These are phyloP conservation scores for Pseudomyrmex concolor DNA, from an alignment of 1,140 invertebrate genomes.

Conservation along the genomic window DNA sequence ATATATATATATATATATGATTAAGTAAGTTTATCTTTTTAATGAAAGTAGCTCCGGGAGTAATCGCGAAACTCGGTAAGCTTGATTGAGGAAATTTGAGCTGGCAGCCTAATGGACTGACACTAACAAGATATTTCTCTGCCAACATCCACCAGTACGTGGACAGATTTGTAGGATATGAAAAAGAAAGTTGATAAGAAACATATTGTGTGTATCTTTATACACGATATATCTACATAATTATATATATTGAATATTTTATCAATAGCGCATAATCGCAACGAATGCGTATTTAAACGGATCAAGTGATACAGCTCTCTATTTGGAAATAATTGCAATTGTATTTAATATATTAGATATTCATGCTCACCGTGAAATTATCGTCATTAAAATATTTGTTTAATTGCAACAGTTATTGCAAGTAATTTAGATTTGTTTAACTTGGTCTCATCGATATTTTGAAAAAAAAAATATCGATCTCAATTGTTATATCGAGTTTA, in stretches of 20 bases:
- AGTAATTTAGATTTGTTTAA: neutral
- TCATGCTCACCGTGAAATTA: neutral
- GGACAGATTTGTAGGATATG: neutral
- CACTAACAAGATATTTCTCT: conserved; percentile 45
- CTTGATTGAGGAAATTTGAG: conserved; percentile 45
- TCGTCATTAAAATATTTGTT: neutral
- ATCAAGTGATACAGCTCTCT: neutral
- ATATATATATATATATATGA: neutral
- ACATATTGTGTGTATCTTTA: no score
- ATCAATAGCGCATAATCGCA: neutral
- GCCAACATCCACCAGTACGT: neutral
- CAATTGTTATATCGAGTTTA: neutral
- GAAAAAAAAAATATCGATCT: no score
- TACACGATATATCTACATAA: neutral
- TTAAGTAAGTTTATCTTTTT: conserved; percentile 51
- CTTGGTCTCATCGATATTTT: neutral
- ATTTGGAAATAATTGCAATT: conserved; percentile 14
- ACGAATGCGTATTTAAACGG: neutral
- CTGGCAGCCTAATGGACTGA: conserved; percentile 32
- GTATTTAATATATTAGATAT: neutral
- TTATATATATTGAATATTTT: neutral
- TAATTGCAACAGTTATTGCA: neutral
- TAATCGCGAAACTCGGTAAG: neutral
- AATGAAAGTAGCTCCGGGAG: conserved; percentile 36
- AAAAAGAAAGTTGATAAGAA: neutral